Conservation (phyloP, 1,140 invertebrate species). For the Eueides isabella region DNA sequence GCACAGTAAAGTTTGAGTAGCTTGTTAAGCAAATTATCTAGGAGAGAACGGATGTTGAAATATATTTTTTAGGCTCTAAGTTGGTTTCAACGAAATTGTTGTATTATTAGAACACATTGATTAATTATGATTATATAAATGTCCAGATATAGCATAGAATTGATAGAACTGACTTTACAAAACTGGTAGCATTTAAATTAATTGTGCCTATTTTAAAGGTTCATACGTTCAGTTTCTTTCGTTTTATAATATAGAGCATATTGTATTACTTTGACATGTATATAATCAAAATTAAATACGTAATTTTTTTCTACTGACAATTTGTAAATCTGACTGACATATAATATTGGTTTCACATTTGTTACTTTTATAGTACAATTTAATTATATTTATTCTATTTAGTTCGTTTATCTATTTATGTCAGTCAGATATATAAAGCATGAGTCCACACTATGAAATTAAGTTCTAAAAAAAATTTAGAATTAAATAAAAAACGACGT, state of each 20-base stretch:
- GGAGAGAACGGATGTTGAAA: conserved; percentile 24
- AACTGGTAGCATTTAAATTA: no score
- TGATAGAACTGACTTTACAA: not conserved
- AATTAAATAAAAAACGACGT: no score
- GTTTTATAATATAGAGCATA: not conserved
- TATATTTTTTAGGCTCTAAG: conserved; percentile 28
- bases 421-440: not conserved
- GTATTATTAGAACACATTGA: not conserved
- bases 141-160: not conserved
- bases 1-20: conserved; percentile 28
- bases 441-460: not conserved
- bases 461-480: no score
- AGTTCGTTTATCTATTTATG: conserved; percentile 10
- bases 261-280: conserved; percentile 1
- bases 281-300: not conserved
- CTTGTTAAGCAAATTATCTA: conserved; percentile 36
- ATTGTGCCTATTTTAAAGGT: no score
- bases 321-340: not conserved
- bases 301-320: not conserved
- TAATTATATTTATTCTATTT: conserved; percentile 5
- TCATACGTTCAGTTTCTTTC: not conserved
- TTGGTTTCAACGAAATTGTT: conserved; percentile 25
- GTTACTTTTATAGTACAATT: not conserved
- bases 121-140: conserved; percentile 11
- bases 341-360: not conserved